These are phyloP conservation scores for Molossus molossus DNA, from an alignment of 2,797 vertebrate species.

Conservation along the genomic window DNA sequence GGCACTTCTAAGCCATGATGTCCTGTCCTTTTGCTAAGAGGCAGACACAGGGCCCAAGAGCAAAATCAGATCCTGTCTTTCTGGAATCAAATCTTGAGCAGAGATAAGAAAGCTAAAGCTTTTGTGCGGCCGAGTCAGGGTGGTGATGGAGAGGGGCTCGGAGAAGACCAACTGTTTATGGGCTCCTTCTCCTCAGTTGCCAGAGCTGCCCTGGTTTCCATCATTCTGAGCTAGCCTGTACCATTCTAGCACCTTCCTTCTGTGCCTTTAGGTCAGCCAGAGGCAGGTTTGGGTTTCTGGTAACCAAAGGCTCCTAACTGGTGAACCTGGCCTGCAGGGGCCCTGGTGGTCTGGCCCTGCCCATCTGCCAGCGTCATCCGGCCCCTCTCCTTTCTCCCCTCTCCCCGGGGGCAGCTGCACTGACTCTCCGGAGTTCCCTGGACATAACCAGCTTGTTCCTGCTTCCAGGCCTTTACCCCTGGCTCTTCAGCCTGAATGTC, in stretches of 20 bases:
- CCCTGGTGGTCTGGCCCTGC: neutral
- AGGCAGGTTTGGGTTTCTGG: neutral
- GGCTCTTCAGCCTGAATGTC: neutral
- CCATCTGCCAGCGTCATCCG: neutral
- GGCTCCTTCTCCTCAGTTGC: neutral
- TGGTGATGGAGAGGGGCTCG: neutral
- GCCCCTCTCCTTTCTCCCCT: too few relatives aligned
- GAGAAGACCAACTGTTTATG: neutral
- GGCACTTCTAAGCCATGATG: neutral
- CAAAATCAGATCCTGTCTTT: neutral
- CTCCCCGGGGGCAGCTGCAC: neutral
- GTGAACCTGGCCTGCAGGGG: neutral
- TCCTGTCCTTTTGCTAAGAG: neutral
- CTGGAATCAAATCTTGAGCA: constrained; percentile 36
- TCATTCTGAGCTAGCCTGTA: neutral
- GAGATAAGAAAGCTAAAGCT: neutral
- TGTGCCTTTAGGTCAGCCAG: neutral
- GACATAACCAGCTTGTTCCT: neutral
- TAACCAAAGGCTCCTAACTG: too few relatives aligned
- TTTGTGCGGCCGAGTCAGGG: neutral
- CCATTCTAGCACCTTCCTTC: neutral
- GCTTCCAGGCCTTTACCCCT: neutral
- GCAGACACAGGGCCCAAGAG: neutral
- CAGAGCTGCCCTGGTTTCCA: neutral
- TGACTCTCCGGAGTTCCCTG: neutral